Evolutionary conservation across 2,113 vertebrate genomes (phyloP).

Genomic region (Channa argus): DNA sequence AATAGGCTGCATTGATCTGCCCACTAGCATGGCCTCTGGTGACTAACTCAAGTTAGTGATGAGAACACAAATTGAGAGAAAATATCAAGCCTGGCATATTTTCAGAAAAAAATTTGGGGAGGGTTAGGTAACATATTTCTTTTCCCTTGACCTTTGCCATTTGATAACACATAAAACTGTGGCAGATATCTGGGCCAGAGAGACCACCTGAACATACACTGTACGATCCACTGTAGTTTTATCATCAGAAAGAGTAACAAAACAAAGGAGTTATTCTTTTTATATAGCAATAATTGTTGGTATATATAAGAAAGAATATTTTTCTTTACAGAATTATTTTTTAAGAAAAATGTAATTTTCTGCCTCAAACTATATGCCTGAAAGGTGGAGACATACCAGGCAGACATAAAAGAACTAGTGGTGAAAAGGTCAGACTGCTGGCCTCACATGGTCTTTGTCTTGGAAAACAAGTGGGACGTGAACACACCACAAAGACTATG

Average conservation of each 20-base stretch:
- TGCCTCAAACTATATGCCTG: no score
- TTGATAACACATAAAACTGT: conserved; percentile 12
- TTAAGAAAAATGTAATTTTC: no score
- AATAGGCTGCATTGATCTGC: conserved; percentile 68
- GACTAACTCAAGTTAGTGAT: conserved; percentile 60
- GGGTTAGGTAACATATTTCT: conserved; percentile 38
- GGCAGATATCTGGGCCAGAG: conserved; percentile 12
- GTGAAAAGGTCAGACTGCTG: no score
- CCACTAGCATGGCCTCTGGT: conserved; percentile 54
- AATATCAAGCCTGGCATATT: conserved; percentile 44
- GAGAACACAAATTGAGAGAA: conserved; percentile 56
- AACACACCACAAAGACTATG: no score
- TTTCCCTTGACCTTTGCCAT: conserved; percentile 21
- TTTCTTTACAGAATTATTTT: no score
- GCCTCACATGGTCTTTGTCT: no score
- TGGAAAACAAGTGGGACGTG: no score
- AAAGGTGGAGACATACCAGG: no score
- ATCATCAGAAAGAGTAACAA: not conserved
- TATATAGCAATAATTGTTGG: no score
- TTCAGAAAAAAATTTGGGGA: conserved; percentile 34
- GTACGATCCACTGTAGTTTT: not conserved
- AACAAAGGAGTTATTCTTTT: no score
- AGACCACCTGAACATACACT: not conserved
- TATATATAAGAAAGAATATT: no score
- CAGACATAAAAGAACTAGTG: no score